Conservation (phyloP, 2,888 invertebrate genomes). For the Asteroscopus sphinx region DNA sequence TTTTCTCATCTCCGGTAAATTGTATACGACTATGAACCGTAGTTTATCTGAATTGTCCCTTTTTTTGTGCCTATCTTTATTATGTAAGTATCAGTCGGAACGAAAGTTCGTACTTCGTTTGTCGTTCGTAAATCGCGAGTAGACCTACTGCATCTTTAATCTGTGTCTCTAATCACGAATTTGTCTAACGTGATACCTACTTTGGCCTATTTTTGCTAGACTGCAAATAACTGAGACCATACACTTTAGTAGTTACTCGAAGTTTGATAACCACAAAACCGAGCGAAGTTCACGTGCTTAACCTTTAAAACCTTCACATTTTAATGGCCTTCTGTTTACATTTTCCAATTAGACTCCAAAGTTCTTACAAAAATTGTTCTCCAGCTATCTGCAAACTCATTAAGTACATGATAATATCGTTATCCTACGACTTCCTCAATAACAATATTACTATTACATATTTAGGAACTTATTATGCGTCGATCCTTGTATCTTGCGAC, state of each 20-base stretch:
- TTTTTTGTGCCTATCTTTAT: too few species aligned
- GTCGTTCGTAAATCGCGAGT: too few species aligned
- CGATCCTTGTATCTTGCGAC: slow-evolving; percentile 49
- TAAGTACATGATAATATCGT: slow-evolving; percentile 41
- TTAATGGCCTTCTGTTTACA: slow-evolving; percentile 30
- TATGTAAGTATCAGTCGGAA: too few species aligned
- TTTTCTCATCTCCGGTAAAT: too few species aligned
- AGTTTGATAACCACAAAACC: slow-evolving; percentile 18
- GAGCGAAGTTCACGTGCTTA: slow-evolving; percentile 24
- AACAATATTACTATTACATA: slow-evolving; percentile 51
- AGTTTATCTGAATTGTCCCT: too few species aligned
- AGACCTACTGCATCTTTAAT: too few species aligned
- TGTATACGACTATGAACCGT: too few species aligned
- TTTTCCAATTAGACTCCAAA: slow-evolving; percentile 27
- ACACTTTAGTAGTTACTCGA: slow-evolving; percentile 5
- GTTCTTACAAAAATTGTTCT: slow-evolving; percentile 12
- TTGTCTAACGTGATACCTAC: slow-evolving; percentile 27
- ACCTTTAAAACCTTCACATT: slow-evolving; percentile 36
- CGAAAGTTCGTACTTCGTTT: too few species aligned
- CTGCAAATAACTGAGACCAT: background rate
- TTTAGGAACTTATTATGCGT: slow-evolving; percentile 53
- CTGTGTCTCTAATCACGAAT: slow-evolving; percentile 17
- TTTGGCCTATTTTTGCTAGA: background rate
- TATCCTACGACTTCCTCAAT: slow-evolving; percentile 36
- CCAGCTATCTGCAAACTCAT: slow-evolving; percentile 26